Conservation (phyloP, 64 coral and sea anemone genomes). For the Montipora efflorescens region DNA sequence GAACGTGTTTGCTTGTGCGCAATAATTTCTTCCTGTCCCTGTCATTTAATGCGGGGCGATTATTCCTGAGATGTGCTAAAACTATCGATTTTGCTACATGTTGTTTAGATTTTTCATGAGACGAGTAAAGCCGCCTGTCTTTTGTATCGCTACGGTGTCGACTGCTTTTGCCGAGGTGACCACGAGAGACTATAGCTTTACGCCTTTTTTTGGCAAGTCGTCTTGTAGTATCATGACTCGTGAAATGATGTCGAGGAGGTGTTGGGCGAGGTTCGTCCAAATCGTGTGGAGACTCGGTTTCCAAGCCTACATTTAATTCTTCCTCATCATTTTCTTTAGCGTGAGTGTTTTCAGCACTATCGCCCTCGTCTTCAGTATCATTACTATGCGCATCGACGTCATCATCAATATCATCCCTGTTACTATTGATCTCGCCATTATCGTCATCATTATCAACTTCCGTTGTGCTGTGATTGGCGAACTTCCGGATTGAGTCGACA, state of each 20-base stretch:
- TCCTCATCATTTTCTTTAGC: background rate
- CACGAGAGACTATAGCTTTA: background rate
- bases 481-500: slow-evolving; percentile 5
- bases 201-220: background rate
- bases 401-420: background rate
- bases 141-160: background rate
- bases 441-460: background rate
- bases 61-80: background rate
- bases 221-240: background rate
- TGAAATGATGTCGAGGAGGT: background rate
- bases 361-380: background rate
- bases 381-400: background rate
- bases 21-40: background rate
- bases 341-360: background rate
- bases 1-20: no score
- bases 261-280: background rate
- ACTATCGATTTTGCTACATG: background rate
- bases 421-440: background rate
- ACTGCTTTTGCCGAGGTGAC: background rate
- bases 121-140: background rate
- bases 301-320: background rate
- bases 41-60: background rate
- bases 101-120: background rate
- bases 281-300: slow-evolving; percentile 4
- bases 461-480: background rate